Percentiles rank a stretch among this genome's conserved stretches.
These are phyloP conservation scores for Rotaria socialis DNA, from an alignment of 2,888 invertebrate genomes.

Conservation along the genomic window DNA sequence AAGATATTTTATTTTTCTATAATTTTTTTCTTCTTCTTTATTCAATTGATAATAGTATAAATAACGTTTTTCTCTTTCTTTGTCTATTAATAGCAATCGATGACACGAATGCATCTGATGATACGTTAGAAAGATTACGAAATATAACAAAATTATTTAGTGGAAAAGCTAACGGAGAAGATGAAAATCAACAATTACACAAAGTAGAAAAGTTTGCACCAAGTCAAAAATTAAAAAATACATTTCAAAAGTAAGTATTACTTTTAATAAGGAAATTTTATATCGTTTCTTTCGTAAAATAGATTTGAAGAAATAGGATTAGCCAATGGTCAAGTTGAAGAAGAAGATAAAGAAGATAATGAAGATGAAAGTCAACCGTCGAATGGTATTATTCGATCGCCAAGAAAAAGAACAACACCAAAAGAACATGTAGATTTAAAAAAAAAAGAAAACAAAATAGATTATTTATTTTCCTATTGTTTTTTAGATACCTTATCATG, in stretches of 20 bases:
- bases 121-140: background rate
- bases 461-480: background rate
- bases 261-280: no score
- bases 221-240: slow-evolving; percentile 8
- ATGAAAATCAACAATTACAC: background rate
- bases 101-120: background rate
- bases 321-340: background rate
- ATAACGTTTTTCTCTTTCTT: background rate
- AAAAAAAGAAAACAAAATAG: no score
- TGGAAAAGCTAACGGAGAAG: background rate
- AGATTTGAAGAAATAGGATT: background rate
- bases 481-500: slow-evolving; percentile 12
- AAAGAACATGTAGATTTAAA: background rate
- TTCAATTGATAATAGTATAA: background rate
- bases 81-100: background rate
- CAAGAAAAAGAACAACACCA: background rate
- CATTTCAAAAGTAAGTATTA: slow-evolving; percentile 20
- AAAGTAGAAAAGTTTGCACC: background rate
- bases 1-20: background rate
- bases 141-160: slow-evolving; percentile 30
- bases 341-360: background rate
- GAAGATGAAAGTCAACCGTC: background rate
- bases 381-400: background rate
- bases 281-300: background rate
- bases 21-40: background rate